phyloP scores from a whole-genome alignment of 2,113 vertebrate genomes.

The Entelurus aequoreus region DNA sequence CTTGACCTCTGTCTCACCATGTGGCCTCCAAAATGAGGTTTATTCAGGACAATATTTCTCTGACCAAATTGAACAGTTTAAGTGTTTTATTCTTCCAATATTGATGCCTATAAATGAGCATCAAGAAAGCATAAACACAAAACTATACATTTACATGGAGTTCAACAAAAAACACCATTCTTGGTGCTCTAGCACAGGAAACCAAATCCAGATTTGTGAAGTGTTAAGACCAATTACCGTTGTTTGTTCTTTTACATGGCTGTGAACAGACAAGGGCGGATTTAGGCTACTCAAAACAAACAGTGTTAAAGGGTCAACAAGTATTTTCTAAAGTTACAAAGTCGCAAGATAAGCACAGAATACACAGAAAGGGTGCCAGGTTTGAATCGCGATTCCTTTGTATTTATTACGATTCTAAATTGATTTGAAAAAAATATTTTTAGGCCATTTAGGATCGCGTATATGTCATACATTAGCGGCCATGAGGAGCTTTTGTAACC shows the following conservation, averaged over 20 bases:
- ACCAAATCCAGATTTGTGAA: constrained; percentile 14
- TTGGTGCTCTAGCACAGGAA: constrained; percentile 8
- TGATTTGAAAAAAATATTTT: too few species aligned
- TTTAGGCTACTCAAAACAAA: constrained; percentile 18
- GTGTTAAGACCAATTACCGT: constrained; percentile 19
- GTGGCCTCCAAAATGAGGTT: constrained; percentile 37
- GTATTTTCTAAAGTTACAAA: neutral
- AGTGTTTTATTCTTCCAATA: neutral
- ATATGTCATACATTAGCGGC: too few species aligned
- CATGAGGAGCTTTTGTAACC: too few species aligned
- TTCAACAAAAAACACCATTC: neutral
- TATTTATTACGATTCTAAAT: too few species aligned
- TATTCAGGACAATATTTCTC: constrained; percentile 23
- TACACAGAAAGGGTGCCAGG: too few species aligned
- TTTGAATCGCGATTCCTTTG: too few species aligned
- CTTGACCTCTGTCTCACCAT: constrained; percentile 11
- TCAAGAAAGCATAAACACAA: neutral
- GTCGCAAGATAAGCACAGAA: too few species aligned
- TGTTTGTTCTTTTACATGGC: constrained; percentile 42
- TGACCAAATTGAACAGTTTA: neutral
- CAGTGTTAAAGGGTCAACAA: constrained; percentile 18
- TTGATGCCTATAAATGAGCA: neutral
- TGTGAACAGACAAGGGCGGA: constrained; percentile 34
- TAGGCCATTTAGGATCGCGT: too few species aligned
- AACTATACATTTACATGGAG: neutral